Conservation (phyloP, 2,797 vertebrate genomes). For the Acanthurus tractus region DNA sequence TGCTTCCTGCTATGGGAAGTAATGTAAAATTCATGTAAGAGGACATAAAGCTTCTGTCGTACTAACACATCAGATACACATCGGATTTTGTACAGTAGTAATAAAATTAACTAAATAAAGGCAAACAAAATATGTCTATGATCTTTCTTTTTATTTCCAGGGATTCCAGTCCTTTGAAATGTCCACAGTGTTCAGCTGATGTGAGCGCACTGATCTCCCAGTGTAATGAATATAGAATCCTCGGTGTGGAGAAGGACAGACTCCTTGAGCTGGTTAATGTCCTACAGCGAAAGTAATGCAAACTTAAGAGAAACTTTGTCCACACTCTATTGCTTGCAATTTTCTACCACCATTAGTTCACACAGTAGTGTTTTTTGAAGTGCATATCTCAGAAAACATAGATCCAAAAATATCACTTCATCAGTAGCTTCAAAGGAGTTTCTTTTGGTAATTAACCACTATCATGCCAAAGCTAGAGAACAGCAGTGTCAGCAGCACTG, state of each 20-base stretch:
- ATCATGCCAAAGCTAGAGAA: too few relatives aligned
- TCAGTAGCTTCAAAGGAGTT: too few relatives aligned
- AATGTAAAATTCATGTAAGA: constrained; percentile 68
- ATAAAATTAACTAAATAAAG: background rate
- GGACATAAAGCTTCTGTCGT: background rate
- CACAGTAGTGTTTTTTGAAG: background rate
- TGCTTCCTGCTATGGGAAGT: constrained; percentile 78
- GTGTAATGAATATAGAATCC: constrained; percentile 79
- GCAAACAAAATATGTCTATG: background rate
- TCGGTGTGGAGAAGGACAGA: constrained; percentile 84
- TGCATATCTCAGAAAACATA: background rate
- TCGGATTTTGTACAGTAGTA: background rate
- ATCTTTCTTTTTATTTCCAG: constrained; percentile 34
- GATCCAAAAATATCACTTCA: background rate
- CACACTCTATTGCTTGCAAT: background rate
- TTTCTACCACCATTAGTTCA: background rate
- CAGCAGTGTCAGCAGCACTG: too few relatives aligned
- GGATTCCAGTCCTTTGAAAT: constrained; percentile 25
- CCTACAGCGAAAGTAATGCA: constrained; percentile 70
- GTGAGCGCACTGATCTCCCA: constrained; percentile 77
- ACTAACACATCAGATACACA: background rate
- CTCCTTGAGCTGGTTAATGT: constrained; percentile 84
- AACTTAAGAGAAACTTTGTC: background rate
- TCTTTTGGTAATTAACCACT: too few relatives aligned
- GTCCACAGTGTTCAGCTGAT: constrained; percentile 64